A percentile compares a stretch with the other conserved stretches of the same genome.
These are phyloP conservation scores for Sinella curviseta DNA, from an alignment of 1,140 invertebrate genomes.

Conservation along the genomic window DNA sequence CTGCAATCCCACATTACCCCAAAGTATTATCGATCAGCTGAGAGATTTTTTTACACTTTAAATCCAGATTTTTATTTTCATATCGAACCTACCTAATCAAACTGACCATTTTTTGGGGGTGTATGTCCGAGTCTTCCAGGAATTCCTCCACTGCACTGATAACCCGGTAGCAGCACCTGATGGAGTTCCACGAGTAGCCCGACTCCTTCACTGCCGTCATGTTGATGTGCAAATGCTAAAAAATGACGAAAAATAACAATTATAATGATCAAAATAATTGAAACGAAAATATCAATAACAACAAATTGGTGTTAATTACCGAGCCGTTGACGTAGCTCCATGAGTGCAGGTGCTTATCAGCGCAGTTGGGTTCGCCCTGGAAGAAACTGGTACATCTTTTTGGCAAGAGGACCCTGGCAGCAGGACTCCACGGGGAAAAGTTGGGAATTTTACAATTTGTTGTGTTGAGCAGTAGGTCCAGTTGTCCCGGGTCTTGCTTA, in stretches of 20 bases:
- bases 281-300: background rate
- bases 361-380: background rate
- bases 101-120: background rate
- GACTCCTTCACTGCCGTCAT: constrained; percentile 3
- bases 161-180: constrained; percentile 30
- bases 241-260: background rate
- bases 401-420: background rate
- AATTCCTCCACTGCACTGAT: constrained; percentile 21
- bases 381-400: background rate
- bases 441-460: background rate
- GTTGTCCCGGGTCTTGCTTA: too few relatives aligned
- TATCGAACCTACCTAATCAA: too few relatives aligned
- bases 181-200: constrained; percentile 12
- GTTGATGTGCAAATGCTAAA: constrained; percentile 13
- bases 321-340: background rate
- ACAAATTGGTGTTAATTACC: background rate
- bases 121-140: too few relatives aligned
- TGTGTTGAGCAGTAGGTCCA: too few relatives aligned
- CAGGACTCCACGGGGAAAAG: background rate
- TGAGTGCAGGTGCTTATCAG: background rate
- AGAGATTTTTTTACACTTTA: background rate
- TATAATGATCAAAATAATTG: background rate
- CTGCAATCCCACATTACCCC: too few relatives aligned
- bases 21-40: background rate
- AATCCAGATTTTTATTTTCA: too few relatives aligned